Evolutionary conservation across 2,797 vertebrate genomes (phyloP).

Genomic region (Antrozous pallidus): DNA sequence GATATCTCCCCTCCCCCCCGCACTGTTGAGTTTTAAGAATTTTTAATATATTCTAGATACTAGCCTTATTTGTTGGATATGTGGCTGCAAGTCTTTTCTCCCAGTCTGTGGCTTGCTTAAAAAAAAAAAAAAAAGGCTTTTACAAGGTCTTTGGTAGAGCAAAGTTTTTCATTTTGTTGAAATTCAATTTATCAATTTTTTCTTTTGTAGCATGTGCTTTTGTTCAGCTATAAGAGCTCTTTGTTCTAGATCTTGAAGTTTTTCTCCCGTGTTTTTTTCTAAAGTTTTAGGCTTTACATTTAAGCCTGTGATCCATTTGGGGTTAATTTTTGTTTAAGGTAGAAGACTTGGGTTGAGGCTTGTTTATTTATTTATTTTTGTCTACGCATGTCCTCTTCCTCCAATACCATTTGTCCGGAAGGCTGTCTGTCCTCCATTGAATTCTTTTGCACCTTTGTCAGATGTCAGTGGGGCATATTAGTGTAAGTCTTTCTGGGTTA

Average conservation of each 20-base stretch:
- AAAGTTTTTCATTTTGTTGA: background rate
- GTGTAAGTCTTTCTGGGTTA: background rate
- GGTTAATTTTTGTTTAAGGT: background rate
- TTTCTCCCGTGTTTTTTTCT: background rate
- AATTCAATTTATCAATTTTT: background rate
- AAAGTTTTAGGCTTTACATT: background rate
- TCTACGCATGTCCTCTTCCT: rapidly evolving
- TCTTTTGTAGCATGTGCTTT: background rate
- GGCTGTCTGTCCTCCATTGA: background rate
- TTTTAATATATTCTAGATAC: background rate
- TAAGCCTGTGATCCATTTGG: background rate
- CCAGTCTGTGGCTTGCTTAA: background rate
- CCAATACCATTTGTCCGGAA: background rate
- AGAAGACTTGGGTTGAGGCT: background rate
- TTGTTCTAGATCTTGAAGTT: background rate
- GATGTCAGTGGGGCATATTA: background rate
- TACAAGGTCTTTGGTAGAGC: background rate
- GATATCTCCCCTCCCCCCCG: background rate
- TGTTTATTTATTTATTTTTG: background rate
- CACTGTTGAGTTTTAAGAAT: background rate
- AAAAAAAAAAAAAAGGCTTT: background rate
- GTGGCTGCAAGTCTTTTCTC: background rate
- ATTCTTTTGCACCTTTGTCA: background rate
- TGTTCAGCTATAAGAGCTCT: background rate
- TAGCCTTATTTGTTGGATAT: background rate